Percentiles rank a stretch among this genome's conserved stretches.
phyloP scores from a whole-genome alignment of 2,113 vertebrate species.

The Otis tarda region DNA sequence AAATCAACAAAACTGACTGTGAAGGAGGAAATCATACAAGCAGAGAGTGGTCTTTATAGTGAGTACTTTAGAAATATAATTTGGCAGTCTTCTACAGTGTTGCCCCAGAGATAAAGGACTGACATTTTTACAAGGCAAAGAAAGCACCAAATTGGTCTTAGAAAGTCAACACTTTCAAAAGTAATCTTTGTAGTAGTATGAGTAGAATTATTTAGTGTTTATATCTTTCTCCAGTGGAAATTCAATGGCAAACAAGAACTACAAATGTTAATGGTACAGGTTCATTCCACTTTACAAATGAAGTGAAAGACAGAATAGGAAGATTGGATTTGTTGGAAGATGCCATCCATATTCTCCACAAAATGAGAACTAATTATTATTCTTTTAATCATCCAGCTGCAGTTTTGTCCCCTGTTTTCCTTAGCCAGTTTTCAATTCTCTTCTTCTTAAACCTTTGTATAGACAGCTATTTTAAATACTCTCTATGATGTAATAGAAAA shows the following conservation, averaged over 20 bases:
- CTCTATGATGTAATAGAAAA: background rate
- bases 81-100: background rate
- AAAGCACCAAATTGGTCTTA: background rate
- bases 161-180: background rate
- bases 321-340: background rate
- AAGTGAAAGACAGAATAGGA: background rate
- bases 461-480: background rate
- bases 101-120: background rate
- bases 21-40: background rate
- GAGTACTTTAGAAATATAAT: background rate
- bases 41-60: background rate
- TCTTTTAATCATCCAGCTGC: background rate
- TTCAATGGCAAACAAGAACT: background rate
- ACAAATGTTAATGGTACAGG: background rate
- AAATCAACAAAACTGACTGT: background rate
- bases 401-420: background rate
- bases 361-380: background rate
- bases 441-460: background rate
- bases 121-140: background rate
- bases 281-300: background rate
- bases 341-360: background rate
- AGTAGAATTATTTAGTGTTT: background rate
- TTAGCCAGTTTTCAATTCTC: background rate
- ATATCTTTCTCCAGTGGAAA: background rate
- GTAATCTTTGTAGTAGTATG: background rate